A percentile compares a stretch with the other conserved stretches of the same genome.
Evolutionary conservation across 2,888 invertebrate genomes (phyloP).

Genomic region (Ellobium chinense): DNA sequence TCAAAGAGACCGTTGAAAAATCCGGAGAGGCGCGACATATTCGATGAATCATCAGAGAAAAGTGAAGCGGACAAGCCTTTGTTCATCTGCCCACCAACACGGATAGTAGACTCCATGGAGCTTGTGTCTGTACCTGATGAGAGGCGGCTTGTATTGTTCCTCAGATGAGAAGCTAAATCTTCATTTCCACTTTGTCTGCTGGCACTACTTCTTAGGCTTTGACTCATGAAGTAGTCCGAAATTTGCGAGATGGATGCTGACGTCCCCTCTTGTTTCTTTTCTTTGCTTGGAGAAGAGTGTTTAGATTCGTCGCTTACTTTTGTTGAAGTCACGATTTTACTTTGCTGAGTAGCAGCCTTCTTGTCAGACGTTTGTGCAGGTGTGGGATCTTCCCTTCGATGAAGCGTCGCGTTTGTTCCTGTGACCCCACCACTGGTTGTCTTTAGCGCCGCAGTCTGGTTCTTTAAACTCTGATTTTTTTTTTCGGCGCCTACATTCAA

Average conservation of each 20-base stretch:
- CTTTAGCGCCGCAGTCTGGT: background rate
- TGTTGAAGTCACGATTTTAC: background rate
- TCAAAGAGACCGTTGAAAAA: constrained; percentile 12
- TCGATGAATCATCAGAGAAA: background rate
- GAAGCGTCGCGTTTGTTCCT: background rate
- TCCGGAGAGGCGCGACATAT: background rate
- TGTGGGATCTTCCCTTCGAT: too few species aligned
- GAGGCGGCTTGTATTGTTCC: background rate
- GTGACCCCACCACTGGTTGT: background rate
- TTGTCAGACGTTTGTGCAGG: too few species aligned
- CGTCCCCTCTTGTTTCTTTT: background rate
- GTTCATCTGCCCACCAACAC: background rate
- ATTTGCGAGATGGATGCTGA: background rate
- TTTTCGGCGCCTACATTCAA: background rate
- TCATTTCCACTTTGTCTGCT: background rate
- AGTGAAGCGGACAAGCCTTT: background rate
- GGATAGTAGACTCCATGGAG: background rate
- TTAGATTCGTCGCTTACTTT: background rate
- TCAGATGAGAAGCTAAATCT: background rate
- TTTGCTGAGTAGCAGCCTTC: too few species aligned
- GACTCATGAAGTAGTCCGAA: too few species aligned
- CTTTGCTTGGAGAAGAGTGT: background rate
- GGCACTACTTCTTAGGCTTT: too few species aligned
- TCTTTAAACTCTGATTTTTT: too few species aligned
- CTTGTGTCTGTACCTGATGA: background rate